Evolutionary conservation across 2,888 invertebrate species (phyloP).

Genomic region (Sclerodermus sp.): DNA sequence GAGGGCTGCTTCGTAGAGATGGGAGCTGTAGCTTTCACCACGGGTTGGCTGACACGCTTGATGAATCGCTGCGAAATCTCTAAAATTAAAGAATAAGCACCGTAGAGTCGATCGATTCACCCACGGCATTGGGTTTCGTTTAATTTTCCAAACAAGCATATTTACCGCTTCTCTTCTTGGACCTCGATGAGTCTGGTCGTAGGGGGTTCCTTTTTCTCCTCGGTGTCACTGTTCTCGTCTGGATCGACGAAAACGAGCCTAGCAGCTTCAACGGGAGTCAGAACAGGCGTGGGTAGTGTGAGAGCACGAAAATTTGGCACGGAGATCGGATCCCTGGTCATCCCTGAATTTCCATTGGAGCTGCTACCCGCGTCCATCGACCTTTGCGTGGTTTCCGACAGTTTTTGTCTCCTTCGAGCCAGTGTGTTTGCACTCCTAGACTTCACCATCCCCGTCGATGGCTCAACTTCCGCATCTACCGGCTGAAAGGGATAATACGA

Average conservation of each 20-base stretch:
- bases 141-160: too few relatives aligned
- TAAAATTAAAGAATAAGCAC: constrained; percentile 14
- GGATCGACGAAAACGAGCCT: constrained; percentile 72
- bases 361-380: constrained; percentile 37
- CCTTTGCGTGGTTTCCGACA: constrained; percentile 28
- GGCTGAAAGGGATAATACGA: constrained; percentile 57
- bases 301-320: constrained; percentile 74
- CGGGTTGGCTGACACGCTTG: constrained; percentile 62
- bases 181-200: constrained; percentile 52
- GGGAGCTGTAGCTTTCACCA: constrained; percentile 62
- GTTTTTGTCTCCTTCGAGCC: constrained; percentile 50
- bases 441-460: constrained; percentile 57
- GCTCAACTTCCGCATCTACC: constrained; percentile 53
- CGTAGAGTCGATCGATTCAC: too few relatives aligned
- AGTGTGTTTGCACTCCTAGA: constrained; percentile 58
- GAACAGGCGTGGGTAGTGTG: constrained; percentile 66
- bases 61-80: constrained; percentile 59
- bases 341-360: constrained; percentile 29
- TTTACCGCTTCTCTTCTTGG: constrained; percentile 48
- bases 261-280: constrained; percentile 70
- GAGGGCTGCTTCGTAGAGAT: constrained; percentile 63
- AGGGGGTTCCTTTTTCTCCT: constrained; percentile 48
- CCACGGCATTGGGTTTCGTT: too few relatives aligned
- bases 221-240: constrained; percentile 64
- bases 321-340: constrained; percentile 71